Evolutionary conservation across 2,797 vertebrate genomes (phyloP).

Genomic region (Lagorchestes hirsutus): DNA sequence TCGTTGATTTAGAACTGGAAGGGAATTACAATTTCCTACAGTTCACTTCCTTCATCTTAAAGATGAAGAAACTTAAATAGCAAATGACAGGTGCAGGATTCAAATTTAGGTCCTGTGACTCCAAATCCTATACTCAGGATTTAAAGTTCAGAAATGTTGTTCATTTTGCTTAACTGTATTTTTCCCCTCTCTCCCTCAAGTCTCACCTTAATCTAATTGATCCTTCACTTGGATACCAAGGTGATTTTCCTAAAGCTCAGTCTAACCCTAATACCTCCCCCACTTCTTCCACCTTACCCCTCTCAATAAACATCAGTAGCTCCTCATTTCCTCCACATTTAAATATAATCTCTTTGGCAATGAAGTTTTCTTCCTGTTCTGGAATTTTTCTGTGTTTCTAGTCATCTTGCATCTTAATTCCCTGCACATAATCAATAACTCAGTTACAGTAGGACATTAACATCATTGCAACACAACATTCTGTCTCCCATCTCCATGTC

Average conservation of each 20-base stretch:
- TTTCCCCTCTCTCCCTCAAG: not conserved
- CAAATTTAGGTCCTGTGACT: not conserved
- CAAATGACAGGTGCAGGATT: not conserved
- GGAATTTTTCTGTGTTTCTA: not conserved
- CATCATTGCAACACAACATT: not conserved
- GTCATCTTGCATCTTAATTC: not conserved
- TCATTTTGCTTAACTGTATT: not conserved
- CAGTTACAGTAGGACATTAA: not conserved
- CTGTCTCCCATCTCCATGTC: not conserved
- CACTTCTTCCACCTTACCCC: not conserved
- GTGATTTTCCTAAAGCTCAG: not conserved
- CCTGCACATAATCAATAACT: not conserved
- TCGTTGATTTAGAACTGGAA: not conserved
- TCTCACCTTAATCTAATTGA: not conserved
- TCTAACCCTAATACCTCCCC: not conserved
- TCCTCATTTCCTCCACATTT: not conserved
- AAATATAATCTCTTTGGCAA: not conserved
- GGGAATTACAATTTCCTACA: not conserved
- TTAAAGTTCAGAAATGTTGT: not conserved
- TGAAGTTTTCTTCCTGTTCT: not conserved
- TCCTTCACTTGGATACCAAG: not conserved
- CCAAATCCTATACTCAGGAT: not conserved
- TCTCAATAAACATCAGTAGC: not conserved
- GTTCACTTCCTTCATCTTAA: not conserved
- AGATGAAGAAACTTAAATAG: too few relatives aligned